Base-by-base conservation (phyloP, 2,797 vertebrate genomes). In the Eleutherodactylus coqui region DNA sequence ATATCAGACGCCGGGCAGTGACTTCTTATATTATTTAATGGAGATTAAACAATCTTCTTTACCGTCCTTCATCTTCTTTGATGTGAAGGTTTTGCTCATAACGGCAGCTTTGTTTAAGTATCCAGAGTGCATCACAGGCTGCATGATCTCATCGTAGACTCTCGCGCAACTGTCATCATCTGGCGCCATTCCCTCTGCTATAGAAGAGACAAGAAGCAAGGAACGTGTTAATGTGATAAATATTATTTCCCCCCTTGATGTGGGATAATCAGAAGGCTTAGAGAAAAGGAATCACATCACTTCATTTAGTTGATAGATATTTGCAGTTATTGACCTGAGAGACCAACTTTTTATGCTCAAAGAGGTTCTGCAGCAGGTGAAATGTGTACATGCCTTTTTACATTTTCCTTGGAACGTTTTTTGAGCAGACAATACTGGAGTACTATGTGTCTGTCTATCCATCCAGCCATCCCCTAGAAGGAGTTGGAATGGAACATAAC, bases 141-240 rank as follows among this genome's bases (percentile, higher is more conserved):
- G 97, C 0, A 95, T 96, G 92, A 99, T 97, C 91, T 99, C 97
- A 0, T 98, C 97, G 84, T 99, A 99, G 14, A 99, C 95, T 0
- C 95, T 93, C 27, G 89, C 90, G 0, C 85, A 85, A 82, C 88
- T 90, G 0, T 3, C 83, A n/a, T 80, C 91, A 34, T 79, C 89
- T 0, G 73, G 0, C 0, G 4, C 53, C 0, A 85, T 73, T 19
- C 32, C 85, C 32, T 91, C 93, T 90, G 85, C 4, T 0, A 6
- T 64, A 34, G 27, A 72, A 58, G 7, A 1, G 3, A 9, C 10
- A 60, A 60, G 27, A 9, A 9, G 27, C 55, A 60, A 55, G 51
- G 24, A 24, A n/a, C 27, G 55, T 3, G 0, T 11, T 27, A 3
- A 27, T 60, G 24, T 60, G 2, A 60, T 60, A 60, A 60, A 60